Percentiles rank a stretch among this genome's conserved stretches.
These are phyloP conservation scores for Dyspetes luteomarginatus DNA, from an alignment of 2,888 invertebrate genomes.

Conservation along the genomic window DNA sequence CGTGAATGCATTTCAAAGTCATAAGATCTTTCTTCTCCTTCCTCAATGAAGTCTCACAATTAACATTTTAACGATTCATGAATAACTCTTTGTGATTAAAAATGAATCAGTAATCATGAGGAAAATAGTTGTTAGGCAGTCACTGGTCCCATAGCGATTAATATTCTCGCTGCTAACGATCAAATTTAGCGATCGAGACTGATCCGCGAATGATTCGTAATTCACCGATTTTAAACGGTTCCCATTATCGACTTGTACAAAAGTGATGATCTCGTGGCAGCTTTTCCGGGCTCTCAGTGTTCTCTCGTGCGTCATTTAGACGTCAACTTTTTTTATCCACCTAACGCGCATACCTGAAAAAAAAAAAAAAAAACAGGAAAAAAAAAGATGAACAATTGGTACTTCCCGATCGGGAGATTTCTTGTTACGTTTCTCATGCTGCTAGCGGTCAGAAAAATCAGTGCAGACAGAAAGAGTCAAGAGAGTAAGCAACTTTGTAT, in stretches of 20 bases:
- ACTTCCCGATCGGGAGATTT: neutral
- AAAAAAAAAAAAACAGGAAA: neutral
- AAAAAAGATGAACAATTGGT: neutral
- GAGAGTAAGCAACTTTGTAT: conserved; percentile 56
- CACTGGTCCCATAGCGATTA: neutral
- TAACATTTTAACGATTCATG: neutral
- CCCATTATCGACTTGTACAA: neutral
- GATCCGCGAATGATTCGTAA: conserved; percentile 1
- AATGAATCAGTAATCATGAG: neutral
- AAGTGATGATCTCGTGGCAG: neutral
- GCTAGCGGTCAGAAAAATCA: conserved; percentile 3
- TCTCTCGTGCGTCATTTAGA: neutral
- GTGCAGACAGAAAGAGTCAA: conserved; percentile 61
- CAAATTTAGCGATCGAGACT: neutral
- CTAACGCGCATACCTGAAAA: neutral
- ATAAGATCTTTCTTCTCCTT: neutral
- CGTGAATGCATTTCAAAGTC: neutral
- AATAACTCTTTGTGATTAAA: neutral
- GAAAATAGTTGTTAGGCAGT: neutral
- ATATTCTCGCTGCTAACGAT: neutral
- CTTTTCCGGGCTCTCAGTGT: neutral
- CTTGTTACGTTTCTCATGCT: neutral
- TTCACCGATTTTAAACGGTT: conserved; percentile 2
- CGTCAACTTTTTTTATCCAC: neutral
- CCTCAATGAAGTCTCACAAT: neutral